Evolutionary conservation across 2,888 invertebrate species (phyloP).

Genomic region (Furcula furcula): DNA sequence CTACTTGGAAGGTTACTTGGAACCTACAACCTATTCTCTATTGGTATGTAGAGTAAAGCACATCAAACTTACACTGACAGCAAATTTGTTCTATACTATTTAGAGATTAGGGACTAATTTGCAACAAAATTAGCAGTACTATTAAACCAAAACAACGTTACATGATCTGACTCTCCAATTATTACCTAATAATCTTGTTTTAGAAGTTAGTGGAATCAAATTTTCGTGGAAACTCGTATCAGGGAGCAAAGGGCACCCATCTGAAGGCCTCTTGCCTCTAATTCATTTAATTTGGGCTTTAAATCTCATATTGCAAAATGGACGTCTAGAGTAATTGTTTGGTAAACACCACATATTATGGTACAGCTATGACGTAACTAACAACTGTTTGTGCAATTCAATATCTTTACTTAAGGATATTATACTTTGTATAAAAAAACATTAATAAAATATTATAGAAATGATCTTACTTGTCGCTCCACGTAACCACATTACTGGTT

Average conservation of each 20-base stretch:
- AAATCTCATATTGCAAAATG: conserved; percentile 79
- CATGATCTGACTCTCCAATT: conserved; percentile 20
- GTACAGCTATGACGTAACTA: conserved; percentile 3
- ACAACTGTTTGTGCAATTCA: conserved; percentile 2
- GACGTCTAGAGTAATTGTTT: conserved; percentile 75
- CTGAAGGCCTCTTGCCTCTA: conserved; percentile 54
- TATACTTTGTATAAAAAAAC: no score
- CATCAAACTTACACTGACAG: no score
- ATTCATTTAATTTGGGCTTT: conserved; percentile 77
- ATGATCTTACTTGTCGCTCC: no score
- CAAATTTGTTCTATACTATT: no score
- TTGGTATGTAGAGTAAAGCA: no score
- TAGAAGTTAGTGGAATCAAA: conserved; percentile 23
- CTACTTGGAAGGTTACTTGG: no score
- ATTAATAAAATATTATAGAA: no score
- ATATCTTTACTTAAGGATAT: no score
- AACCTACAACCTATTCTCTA: no score
- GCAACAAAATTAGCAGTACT: no score
- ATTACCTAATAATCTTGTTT: conserved; percentile 23
- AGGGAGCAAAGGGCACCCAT: conserved; percentile 39
- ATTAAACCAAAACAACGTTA: neutral
- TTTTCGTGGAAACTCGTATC: conserved; percentile 12
- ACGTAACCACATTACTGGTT: no score
- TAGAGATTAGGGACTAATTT: no score
- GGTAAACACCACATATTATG: conserved; percentile 52